Evolutionary conservation across 1,140 invertebrate species (phyloP), one percentile per base, ranked within the genome.

Genomic region (Heliconius eleuchia): DNA sequence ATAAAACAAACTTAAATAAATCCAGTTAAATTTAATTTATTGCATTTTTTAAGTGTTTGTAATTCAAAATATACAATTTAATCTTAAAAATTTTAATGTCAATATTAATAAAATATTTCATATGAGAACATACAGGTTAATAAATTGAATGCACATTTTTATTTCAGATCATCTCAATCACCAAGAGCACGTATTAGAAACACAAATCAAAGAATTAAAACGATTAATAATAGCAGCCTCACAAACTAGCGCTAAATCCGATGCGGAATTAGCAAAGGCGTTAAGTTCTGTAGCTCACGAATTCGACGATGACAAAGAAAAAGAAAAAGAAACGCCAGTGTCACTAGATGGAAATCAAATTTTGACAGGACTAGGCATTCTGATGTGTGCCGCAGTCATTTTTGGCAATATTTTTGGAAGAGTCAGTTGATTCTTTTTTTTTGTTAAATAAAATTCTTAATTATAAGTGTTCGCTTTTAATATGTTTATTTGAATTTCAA

Each of bases 161-260:
- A n/a, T 83, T 89, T 80, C 30, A 94, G 92, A 94, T 0, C 91
- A 94, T 76, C 71, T 94, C 30, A 89, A 92, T 55, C 89, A 91
- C 30, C 91, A 91, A 80, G 89, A 94, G 34, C 86, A 89, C 16
- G 76, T 82, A n/a, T 82, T 92, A 34, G 89, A 90, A 70, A 84
- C 77, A 0, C 92, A 93, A 81, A 87, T 94, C 0, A 82, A 86
- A 0, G 92, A 94, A 34, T 72, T 94, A 7, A 92, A 90, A 70
- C 83, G 87, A 0, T 71, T 91, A 7, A 85, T 94, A 0, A 55
- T 90, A 0, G 80, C 85, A 1, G 89, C 91, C 0, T 91, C 92
- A 0, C 88, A 92, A 34, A 84, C 78, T 3, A 94, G 91, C 75
- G 88, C 90, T 0, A 91, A 91, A 80, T 93, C 92, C 2, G 92